These are phyloP conservation scores for Sus scrofa DNA, from an alignment of 2,113 vertebrate genomes.

Conservation along the genomic window DNA sequence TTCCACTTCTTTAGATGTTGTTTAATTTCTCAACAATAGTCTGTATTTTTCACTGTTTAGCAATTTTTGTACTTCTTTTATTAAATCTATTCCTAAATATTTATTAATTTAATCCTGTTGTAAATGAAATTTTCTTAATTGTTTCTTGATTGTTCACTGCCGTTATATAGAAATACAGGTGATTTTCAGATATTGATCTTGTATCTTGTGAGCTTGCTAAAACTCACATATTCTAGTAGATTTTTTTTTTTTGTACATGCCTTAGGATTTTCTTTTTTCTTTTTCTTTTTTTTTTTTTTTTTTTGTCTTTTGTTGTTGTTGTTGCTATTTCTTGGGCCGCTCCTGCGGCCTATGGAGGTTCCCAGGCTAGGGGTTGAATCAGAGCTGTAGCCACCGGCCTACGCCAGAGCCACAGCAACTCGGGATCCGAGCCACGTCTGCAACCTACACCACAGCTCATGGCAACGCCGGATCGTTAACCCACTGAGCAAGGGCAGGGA, in stretches of 20 bases:
- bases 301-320: no score
- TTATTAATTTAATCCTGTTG: conserved; percentile 23
- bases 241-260: neutral
- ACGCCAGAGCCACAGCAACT: no score
- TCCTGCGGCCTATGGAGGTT: no score
- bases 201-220: neutral
- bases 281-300: no score
- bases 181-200: neutral
- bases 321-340: no score
- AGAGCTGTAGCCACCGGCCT: no score
- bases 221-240: neutral
- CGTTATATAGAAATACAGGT: neutral
- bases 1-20: neutral
- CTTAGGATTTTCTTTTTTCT: neutral
- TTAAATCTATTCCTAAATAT: conserved; percentile 8
- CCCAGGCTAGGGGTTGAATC: no score
- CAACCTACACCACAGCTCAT: no score
- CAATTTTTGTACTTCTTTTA: neutral
- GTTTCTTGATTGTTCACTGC: conserved; percentile 36
- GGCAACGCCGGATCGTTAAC: no score
- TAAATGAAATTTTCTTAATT: conserved; percentile 42
- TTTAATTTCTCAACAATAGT: neutral
- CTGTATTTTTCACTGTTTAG: neutral
- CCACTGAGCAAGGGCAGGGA: no score
- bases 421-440: no score